A percentile compares a stretch with the other conserved stretches of the same genome.
Evolutionary conservation across 2,113 vertebrate genomes (phyloP).

Genomic region (Syngnathus floridae): DNA sequence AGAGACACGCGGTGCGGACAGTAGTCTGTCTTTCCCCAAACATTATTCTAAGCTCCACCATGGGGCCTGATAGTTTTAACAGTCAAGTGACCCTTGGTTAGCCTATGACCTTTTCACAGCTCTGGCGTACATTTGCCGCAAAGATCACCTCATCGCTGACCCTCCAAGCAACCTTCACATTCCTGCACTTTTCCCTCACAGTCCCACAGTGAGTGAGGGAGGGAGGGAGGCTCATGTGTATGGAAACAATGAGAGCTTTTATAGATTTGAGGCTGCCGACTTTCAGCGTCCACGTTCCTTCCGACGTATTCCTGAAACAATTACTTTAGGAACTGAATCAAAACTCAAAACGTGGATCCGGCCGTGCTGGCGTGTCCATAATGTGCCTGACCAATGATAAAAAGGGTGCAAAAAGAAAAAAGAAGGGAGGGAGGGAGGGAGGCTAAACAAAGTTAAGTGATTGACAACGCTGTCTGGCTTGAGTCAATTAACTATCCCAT

Average conservation of each 20-base stretch:
- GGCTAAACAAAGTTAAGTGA: slow-evolving; percentile 93
- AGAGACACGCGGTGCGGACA: slow-evolving; percentile 5
- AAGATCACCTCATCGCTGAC: slow-evolving; percentile 69
- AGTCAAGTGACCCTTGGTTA: slow-evolving; percentile 80
- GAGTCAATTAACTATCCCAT: slow-evolving; percentile 99
- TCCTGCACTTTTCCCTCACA: slow-evolving; percentile 3
- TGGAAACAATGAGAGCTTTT: not conserved
- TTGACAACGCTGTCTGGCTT: slow-evolving; percentile 98
- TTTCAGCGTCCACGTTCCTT: not conserved
- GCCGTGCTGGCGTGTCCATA: slow-evolving; percentile 43
- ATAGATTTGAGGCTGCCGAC: not conserved
- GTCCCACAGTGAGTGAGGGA: not conserved
- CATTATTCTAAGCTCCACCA: slow-evolving; percentile 72
- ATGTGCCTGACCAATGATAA: slow-evolving; percentile 37
- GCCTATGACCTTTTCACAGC: slow-evolving; percentile 79
- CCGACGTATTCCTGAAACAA: not conserved
- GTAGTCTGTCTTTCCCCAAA: slow-evolving; percentile 60
- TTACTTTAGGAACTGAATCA: slow-evolving; percentile 5
- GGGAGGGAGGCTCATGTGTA: not conserved
- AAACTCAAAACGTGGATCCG: slow-evolving; percentile 45
- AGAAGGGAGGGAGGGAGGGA: slow-evolving; percentile 55
- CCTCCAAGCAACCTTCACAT: slow-evolving; percentile 50
- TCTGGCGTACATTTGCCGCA: slow-evolving; percentile 29
- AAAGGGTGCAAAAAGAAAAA: slow-evolving; percentile 20
- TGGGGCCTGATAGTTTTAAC: slow-evolving; percentile 66